Conservation (phyloP, 1,140 invertebrate genomes). For the Epicauta chinensis region DNA sequence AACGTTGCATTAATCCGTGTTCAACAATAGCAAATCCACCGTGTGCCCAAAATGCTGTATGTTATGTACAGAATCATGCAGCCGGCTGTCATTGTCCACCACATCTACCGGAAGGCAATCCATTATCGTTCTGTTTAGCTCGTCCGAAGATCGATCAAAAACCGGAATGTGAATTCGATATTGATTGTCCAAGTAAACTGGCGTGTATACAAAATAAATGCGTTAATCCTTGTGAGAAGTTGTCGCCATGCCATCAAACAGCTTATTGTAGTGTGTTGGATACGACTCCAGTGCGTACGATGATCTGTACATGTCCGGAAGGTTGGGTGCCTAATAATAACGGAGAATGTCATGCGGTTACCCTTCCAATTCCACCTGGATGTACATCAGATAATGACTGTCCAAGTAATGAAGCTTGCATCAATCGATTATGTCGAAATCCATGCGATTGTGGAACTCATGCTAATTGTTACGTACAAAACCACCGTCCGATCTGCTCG, state of each 20-base stretch:
- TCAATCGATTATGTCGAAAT: conserved; percentile 77
- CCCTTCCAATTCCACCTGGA: conserved; percentile 60
- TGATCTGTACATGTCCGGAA: conserved; percentile 78
- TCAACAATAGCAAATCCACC: conserved; percentile 51
- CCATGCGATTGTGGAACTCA: conserved; percentile 84
- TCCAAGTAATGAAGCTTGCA: conserved; percentile 67
- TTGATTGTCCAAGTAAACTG: conserved; percentile 70
- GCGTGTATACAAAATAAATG: conserved; percentile 76
- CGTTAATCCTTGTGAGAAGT: conserved; percentile 66
- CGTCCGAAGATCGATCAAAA: conserved; percentile 44
- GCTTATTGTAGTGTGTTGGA: conserved; percentile 72
- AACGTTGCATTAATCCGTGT: conserved; percentile 72
- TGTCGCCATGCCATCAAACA: conserved; percentile 64
- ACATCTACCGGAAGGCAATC: conserved; percentile 66
- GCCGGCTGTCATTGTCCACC: conserved; percentile 71
- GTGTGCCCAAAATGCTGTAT: conserved; percentile 74
- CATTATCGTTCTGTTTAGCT: conserved; percentile 66
- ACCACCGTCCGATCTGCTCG: conserved; percentile 80
- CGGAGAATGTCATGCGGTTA: conserved; percentile 66
- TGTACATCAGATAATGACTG: conserved; percentile 77
- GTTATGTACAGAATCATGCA: conserved; percentile 68
- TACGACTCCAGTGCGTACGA: conserved; percentile 72
- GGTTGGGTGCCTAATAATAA: conserved; percentile 71
- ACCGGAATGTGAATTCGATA: conserved; percentile 69
- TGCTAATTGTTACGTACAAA: conserved; percentile 71